Conservation (phyloP, 2,888 invertebrate genomes). For the Tenthredo amoena region DNA sequence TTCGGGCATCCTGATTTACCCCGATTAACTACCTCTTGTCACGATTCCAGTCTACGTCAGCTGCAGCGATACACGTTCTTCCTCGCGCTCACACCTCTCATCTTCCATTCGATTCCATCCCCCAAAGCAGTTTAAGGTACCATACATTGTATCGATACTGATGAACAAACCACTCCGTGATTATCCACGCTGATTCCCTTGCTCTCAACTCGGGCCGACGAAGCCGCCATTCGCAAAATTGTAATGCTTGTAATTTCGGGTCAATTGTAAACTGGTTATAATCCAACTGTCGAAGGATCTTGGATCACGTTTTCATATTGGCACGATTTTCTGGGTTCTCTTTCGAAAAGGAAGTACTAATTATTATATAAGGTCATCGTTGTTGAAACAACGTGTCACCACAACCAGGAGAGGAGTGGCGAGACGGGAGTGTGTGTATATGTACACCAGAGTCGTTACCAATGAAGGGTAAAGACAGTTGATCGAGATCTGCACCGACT, state of each 20-base stretch:
- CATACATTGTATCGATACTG: neutral
- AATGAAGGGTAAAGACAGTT: slow-evolving; percentile 42
- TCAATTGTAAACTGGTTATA: neutral
- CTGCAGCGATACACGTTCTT: neutral
- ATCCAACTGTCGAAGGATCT: neutral
- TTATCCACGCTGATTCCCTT: neutral
- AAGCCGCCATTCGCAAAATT: neutral
- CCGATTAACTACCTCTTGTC: slow-evolving; percentile 32
- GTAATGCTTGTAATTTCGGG: neutral
- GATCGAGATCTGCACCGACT: slow-evolving; percentile 35
- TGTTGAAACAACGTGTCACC: neutral
- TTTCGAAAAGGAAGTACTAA: neutral
- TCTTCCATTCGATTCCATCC: neutral
- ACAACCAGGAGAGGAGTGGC: neutral
- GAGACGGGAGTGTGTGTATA: neutral
- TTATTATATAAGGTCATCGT: neutral
- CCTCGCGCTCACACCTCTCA: neutral
- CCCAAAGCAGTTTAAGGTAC: neutral
- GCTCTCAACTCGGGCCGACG: neutral
- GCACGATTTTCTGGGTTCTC: neutral
- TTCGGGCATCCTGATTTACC: neutral
- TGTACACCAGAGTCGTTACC: neutral
- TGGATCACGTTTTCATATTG: neutral
- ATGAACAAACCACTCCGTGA: neutral
- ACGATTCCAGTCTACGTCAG: slow-evolving; percentile 27